Percentiles rank a stretch among this genome's conserved stretches.
These are phyloP conservation scores for Ceyx cyanopectus DNA, from an alignment of 2,113 vertebrate species.

Conservation along the genomic window DNA sequence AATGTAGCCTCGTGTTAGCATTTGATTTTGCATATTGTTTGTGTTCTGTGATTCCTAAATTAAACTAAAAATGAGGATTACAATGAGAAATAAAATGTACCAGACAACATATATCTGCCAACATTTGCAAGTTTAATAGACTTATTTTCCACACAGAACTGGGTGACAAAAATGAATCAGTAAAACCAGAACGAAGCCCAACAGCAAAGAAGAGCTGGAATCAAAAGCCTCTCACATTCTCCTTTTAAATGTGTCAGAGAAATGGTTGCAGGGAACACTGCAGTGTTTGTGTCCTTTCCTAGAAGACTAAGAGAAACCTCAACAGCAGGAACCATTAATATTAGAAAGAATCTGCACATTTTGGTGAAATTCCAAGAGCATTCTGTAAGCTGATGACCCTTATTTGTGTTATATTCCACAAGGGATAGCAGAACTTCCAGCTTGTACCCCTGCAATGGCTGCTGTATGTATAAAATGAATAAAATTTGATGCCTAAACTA, in stretches of 20 bases:
- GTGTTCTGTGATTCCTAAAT: slow-evolving; percentile 36
- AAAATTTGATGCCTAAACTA: neutral
- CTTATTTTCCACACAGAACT: slow-evolving; percentile 25
- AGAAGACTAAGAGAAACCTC: neutral
- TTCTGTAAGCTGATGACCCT: neutral
- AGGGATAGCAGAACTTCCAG: neutral
- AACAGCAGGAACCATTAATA: neutral
- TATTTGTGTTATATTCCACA: neutral
- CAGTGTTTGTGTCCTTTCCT: neutral
- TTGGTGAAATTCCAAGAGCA: neutral
- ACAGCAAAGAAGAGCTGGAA: slow-evolving; percentile 12
- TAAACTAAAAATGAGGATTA: slow-evolving; percentile 42
- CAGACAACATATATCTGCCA: neutral
- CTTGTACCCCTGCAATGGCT: neutral
- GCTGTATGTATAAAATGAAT: neutral
- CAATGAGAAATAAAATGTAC: slow-evolving; percentile 5
- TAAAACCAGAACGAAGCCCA: neutral
- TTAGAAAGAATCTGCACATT: neutral
- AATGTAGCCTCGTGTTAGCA: neutral
- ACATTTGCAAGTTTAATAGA: neutral
- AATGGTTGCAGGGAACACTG: neutral
- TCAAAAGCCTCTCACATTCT: neutral
- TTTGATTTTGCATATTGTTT: neutral
- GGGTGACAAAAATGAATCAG: neutral
- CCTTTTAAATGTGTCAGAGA: neutral